These are phyloP conservation scores for Todiramphus saurophagus DNA, from an alignment of 2,113 vertebrate species.

Conservation along the genomic window DNA sequence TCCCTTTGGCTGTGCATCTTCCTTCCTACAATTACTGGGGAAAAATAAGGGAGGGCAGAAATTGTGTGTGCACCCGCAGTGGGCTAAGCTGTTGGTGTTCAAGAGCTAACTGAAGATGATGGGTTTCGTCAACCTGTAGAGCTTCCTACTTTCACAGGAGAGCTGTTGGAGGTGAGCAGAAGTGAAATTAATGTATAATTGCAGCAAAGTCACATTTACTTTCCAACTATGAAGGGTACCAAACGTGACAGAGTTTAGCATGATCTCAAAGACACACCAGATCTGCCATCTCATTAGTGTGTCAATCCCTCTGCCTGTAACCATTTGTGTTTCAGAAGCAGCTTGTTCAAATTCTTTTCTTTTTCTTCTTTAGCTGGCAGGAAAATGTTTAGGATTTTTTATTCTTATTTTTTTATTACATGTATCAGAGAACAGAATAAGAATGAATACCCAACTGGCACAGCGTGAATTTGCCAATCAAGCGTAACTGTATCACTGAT, in stretches of 20 bases:
- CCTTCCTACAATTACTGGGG: background rate
- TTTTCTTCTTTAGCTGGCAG: slow-evolving; percentile 20
- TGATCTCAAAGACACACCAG: background rate
- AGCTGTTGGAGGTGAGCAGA: slow-evolving; percentile 22
- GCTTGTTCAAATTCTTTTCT: background rate
- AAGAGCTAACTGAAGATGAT: background rate
- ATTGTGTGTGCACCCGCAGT: background rate
- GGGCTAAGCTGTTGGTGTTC: background rate
- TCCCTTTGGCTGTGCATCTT: background rate
- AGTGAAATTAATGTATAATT: background rate
- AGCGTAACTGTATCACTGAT: slow-evolving; percentile 4
- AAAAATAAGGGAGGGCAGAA: background rate
- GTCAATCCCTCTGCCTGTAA: background rate
- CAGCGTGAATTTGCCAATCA: slow-evolving; percentile 53
- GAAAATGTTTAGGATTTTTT: background rate
- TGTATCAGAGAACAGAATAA: slow-evolving; percentile 34
- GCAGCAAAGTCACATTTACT: background rate
- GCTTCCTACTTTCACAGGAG: background rate
- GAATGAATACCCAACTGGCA: slow-evolving; percentile 49
- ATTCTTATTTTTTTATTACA: background rate
- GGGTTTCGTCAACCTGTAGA: background rate
- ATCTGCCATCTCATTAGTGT: background rate
- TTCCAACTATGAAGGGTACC: background rate
- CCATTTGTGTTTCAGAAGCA: background rate
- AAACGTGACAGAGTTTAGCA: background rate